Evolutionary conservation across 2,888 invertebrate genomes (phyloP), one percentile per base, ranked within the genome.

Genomic region (Amphipoea lucens): DNA sequence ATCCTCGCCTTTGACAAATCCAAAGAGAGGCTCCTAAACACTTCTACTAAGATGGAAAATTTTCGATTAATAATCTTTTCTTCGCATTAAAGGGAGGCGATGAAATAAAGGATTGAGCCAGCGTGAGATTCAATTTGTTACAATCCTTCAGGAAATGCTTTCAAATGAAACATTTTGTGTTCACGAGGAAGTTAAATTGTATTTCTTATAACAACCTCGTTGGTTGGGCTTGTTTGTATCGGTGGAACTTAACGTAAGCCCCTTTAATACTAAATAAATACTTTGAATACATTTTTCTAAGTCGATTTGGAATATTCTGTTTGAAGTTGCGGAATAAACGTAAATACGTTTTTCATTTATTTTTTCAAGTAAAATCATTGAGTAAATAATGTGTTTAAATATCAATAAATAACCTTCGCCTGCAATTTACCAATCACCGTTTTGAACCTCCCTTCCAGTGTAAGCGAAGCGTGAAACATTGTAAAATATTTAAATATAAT

Each of bases 41-140:
- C 90, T 92, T 91, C 48, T 76, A 91, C 82, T 89, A 91, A 92
- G 90, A 93, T 92, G 92, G 94, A 93, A 94, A 94, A 94, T 94
- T 94, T 94, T 93, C 94, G 93, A 95, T 96, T 96, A 95, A 95
- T 96, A 96, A 95, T 94, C 92, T 94, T 94, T 95, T 95, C 92
- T 92, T 93, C 92, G 92, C 90, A 94, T 94, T 95, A 94, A 93
- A 92, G 90, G 91, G 60, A 92, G 90, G 92, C 93, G 94, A 94
- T 94, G 94, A 95, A 96, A 96, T 95, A 95, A 96, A 95, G 95
- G 95, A 94, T 95, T 96, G 95, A 93, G 93, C 92, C 90, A 93
- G 94, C 94, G 95, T 94, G 93, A 95, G 95, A 96, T 96, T 95
- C 95, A 96, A 96, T 96, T 96, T 95, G 94, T 95, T 94, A 95